phyloP scores from a whole-genome alignment of 2,888 invertebrate species.

The Hypena proboscidalis region DNA sequence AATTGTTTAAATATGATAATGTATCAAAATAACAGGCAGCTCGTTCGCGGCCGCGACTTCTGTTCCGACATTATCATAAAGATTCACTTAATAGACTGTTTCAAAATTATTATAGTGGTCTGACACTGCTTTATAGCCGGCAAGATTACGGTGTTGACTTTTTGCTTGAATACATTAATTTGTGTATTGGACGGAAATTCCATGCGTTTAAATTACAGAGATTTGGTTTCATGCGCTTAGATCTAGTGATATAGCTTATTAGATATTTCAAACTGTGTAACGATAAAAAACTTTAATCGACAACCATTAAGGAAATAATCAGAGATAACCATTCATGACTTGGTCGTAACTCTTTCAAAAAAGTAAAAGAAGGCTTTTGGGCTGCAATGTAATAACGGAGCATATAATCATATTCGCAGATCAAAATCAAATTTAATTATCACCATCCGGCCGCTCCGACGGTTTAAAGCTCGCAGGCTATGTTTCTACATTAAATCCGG shows the following conservation, averaged over 20 bases:
- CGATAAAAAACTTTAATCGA: constrained; percentile 54
- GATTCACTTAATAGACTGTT: constrained; percentile 84
- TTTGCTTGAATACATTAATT: constrained; percentile 61
- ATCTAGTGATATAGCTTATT: constrained; percentile 34
- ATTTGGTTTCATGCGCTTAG: constrained; percentile 35
- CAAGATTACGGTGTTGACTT: constrained; percentile 68
- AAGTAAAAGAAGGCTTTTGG: constrained; percentile 60
- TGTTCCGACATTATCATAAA: constrained; percentile 82
- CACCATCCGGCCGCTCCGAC: constrained; percentile 62
- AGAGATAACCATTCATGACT: constrained; percentile 61
- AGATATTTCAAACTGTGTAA: constrained; percentile 41
- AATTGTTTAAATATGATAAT: constrained; percentile 86
- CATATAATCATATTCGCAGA: constrained; percentile 70
- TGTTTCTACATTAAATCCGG: constrained; percentile 67
- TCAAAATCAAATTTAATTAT: constrained; percentile 78
- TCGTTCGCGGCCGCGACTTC: constrained; percentile 80
- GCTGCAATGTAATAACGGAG: constrained; percentile 61
- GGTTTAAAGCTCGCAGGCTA: constrained; percentile 58
- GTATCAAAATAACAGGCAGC: constrained; percentile 83
- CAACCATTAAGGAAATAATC: constrained; percentile 56
- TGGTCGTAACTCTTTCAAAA: constrained; percentile 52
- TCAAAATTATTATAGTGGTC: constrained; percentile 80
- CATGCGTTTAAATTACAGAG: constrained; percentile 46
- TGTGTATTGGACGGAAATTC: constrained; percentile 54
- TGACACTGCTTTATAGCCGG: constrained; percentile 73